A percentile compares a stretch with the other conserved stretches of the same genome.
These are phyloP conservation scores for Corynorhinus townsendii DNA, from an alignment of 2,113 vertebrate species.

Conservation along the genomic window DNA sequence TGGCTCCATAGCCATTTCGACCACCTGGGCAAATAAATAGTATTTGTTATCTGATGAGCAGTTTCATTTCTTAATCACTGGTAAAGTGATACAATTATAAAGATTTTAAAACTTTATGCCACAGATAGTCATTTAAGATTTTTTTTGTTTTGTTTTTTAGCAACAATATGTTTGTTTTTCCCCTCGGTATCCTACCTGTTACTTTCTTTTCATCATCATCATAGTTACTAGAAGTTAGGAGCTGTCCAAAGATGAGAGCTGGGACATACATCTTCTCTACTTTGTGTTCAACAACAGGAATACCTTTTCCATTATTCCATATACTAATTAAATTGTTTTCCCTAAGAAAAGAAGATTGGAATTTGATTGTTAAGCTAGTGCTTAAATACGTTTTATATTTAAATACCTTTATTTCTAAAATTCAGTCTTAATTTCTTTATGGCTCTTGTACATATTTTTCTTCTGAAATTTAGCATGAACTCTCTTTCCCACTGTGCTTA, in stretches of 20 bases:
- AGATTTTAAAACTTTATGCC: slow-evolving; percentile 22
- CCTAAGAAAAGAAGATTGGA: slow-evolving; percentile 74
- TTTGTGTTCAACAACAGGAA: slow-evolving; percentile 97
- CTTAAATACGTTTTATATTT: slow-evolving; percentile 19
- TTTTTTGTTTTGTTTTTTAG: not conserved
- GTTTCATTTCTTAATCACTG: slow-evolving; percentile 19
- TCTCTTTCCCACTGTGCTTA: slow-evolving; percentile 2
- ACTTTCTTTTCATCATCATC: slow-evolving; percentile 97
- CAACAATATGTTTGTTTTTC: not conserved
- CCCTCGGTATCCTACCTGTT: slow-evolving; percentile 86
- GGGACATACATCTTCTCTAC: slow-evolving; percentile 97
- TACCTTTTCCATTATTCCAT: slow-evolving; percentile 99
- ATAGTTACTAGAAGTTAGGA: slow-evolving; percentile 98
- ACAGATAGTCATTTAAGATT: not conserved
- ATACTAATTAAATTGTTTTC: slow-evolving; percentile 95
- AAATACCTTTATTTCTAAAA: slow-evolving; percentile 42
- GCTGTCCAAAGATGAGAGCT: slow-evolving; percentile 99
- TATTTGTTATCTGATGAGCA: not conserved
- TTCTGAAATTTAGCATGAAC: slow-evolving; percentile 32
- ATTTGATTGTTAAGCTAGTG: slow-evolving; percentile 6
- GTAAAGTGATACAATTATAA: slow-evolving; percentile 1
- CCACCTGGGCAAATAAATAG: slow-evolving; percentile 84
- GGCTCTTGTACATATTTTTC: not conserved
- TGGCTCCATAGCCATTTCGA: slow-evolving; percentile 98
- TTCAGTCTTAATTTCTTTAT: slow-evolving; percentile 15